Conservation (phyloP, 92 coral and sea anemone species). For the Palythoa grandiflora region DNA sequence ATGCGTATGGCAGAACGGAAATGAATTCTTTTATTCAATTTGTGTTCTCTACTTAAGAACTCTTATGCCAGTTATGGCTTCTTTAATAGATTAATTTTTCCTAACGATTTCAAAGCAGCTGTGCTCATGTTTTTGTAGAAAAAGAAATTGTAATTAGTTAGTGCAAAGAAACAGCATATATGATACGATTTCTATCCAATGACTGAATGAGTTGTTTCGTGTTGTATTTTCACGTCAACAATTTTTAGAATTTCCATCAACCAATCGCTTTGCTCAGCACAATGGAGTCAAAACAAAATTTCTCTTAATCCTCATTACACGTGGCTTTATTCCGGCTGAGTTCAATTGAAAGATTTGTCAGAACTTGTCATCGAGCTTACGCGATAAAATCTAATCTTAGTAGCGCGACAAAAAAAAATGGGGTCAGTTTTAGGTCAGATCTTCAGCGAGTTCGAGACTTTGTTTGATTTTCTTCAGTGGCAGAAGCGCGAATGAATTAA, state of each 20-base stretch:
- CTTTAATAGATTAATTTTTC: no score
- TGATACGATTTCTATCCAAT: no score
- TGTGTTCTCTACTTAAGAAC: background rate
- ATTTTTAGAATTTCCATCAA: background rate
- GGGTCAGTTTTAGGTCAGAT: slow-evolving; percentile 6
- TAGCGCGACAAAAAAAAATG: background rate
- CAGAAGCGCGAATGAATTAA: background rate
- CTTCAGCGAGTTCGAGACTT: background rate
- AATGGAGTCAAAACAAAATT: background rate
- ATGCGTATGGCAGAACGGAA: background rate
- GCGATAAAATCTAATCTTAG: background rate
- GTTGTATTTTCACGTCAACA: background rate
- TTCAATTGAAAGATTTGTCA: slow-evolving; percentile 13
- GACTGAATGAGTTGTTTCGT: no score
- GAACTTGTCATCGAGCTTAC: slow-evolving; percentile 33
- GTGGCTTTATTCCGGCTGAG: background rate
- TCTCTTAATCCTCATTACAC: background rate
- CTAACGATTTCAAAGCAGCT: no score
- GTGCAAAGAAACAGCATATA: no score
- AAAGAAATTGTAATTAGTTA: no score
- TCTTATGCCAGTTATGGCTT: no score
- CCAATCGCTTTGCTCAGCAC: slow-evolving; percentile 11
- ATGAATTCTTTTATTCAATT: background rate
- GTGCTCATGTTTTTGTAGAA: no score
- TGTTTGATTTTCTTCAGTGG: slow-evolving; percentile 22